Base-by-base conservation (phyloP, 1,140 invertebrate species). In the Micrasema longulum region DNA sequence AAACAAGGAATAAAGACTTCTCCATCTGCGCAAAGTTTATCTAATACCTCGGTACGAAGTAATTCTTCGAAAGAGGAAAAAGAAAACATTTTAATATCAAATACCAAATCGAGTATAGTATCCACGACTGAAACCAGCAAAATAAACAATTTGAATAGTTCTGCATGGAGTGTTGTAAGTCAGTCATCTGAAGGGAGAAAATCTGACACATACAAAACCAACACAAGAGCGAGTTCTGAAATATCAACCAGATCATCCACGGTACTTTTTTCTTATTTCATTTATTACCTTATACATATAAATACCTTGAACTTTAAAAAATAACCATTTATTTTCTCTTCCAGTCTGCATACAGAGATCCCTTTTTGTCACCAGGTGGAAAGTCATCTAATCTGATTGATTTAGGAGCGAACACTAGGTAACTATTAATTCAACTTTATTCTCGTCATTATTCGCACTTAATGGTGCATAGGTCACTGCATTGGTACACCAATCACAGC, bases 351-450 rank as follows among this genome's bases (percentile, higher is more conserved):
- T 11, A 36, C 22, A 66, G n/a, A 36, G 63, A 52, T 38, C 47
- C 63, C 10, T 66, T 66, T 36, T 66, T 66, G 52, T 66, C 63
- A 20, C 47, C 63, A 18, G 60, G 57, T n/a, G 31, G 47, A 16
- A 52, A 63, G 20, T 71, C 73, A 36, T 79, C 79, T 68, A 85
- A 87, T 78, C 78, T 87, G 14, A 87, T 87, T 66, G 85, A 87
- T 78, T 78, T 84, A 77, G 83, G 78, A 78, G 80, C 76, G 63
- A 83, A 74, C 78, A 82, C 5, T 79, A 81, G 57, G 80, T 81
- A 43, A 48, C 10, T n/a, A n/a, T n/a, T n/a, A n/a, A n/a, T n/a
- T n/a, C n/a, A n/a, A n/a, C n/a, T n/a, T n/a, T n/a, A n/a, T n/a
- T n/a, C n/a, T n/a, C n/a, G n/a, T n/a, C n/a, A n/a, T n/a, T n/a